Evolutionary conservation across 2,888 invertebrate genomes (phyloP).

Genomic region (Conistra vaccinii): DNA sequence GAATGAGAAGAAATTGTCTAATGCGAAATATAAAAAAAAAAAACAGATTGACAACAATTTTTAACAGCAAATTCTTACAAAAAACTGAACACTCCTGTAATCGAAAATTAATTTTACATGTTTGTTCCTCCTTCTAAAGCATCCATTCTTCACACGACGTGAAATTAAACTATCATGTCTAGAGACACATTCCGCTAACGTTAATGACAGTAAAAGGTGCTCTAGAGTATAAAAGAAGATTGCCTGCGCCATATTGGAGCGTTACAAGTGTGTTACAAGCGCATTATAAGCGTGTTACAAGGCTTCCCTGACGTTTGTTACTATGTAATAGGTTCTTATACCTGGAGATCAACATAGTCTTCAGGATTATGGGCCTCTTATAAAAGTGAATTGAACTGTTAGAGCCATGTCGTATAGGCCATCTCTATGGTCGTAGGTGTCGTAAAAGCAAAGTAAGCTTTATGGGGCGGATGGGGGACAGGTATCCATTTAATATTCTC

Average conservation of each 20-base stretch:
- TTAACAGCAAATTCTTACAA: neutral
- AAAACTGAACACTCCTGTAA: neutral
- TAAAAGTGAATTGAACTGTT: slow-evolving; percentile 35
- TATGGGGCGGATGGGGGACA: neutral
- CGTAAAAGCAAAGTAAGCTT: slow-evolving; percentile 12
- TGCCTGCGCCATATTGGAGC: slow-evolving; percentile 53
- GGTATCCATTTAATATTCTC: slow-evolving; percentile 1
- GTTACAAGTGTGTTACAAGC: slow-evolving; percentile 51
- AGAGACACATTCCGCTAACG: slow-evolving; percentile 48
- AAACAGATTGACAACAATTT: neutral
- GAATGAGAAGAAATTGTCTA: neutral
- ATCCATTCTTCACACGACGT: slow-evolving; percentile 14
- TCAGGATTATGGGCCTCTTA: slow-evolving; percentile 33
- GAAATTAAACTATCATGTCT: slow-evolving; percentile 60
- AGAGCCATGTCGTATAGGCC: neutral
- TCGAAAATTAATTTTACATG: neutral
- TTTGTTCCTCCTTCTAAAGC: slow-evolving; percentile 10
- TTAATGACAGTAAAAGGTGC: slow-evolving; percentile 54
- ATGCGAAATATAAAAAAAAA: neutral
- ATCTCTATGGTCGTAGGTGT: neutral
- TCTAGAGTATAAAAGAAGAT: slow-evolving; percentile 65
- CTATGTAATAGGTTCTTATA: slow-evolving; percentile 54
- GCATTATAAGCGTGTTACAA: slow-evolving; percentile 40
- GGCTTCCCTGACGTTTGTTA: slow-evolving; percentile 42
- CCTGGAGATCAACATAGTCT: slow-evolving; percentile 31